phyloP scores from a whole-genome alignment of 92 coral and sea anemone genomes.

The Phenganax stokvisi region DNA sequence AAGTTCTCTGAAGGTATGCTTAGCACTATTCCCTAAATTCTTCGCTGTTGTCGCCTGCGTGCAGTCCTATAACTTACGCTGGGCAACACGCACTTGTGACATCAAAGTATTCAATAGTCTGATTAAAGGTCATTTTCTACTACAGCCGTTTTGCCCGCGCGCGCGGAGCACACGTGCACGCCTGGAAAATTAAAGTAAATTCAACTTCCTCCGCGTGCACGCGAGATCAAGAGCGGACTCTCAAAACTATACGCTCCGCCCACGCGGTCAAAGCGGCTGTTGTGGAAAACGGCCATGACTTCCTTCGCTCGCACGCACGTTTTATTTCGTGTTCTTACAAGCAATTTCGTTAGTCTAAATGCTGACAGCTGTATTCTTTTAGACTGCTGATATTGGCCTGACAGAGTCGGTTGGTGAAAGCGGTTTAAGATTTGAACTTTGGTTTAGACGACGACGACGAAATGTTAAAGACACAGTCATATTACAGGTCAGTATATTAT shows the following conservation, averaged over 20 bases:
- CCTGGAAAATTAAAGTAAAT: too few species aligned
- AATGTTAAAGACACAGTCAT: constrained; percentile 67
- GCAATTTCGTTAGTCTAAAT: neutral
- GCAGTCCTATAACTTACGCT: too few species aligned
- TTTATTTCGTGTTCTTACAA: neutral
- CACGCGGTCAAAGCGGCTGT: too few species aligned
- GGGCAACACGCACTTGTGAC: too few species aligned
- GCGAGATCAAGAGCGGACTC: too few species aligned
- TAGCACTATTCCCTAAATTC: too few species aligned
- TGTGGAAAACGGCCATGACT: neutral
- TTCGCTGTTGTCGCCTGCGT: too few species aligned
- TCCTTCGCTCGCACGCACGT: neutral
- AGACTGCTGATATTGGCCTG: constrained; percentile 91
- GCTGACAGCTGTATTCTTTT: constrained; percentile 8
- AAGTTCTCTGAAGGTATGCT: constrained; percentile 82
- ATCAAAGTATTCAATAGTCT: neutral
- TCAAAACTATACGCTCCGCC: too few species aligned
- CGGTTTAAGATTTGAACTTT: constrained; percentile 86
- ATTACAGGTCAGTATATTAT: constrained; percentile 64
- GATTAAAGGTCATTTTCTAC: neutral
- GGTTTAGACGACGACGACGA: constrained; percentile 82
- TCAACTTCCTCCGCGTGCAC: too few species aligned
- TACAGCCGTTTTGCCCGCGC: too few species aligned
- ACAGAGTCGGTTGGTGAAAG: constrained; percentile 94
- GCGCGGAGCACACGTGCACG: too few species aligned